Percentiles rank a stretch among this genome's conserved stretches.
Conservation (phyloP, 2,888 invertebrate genomes). For the Listrodromus nycthemerus region DNA sequence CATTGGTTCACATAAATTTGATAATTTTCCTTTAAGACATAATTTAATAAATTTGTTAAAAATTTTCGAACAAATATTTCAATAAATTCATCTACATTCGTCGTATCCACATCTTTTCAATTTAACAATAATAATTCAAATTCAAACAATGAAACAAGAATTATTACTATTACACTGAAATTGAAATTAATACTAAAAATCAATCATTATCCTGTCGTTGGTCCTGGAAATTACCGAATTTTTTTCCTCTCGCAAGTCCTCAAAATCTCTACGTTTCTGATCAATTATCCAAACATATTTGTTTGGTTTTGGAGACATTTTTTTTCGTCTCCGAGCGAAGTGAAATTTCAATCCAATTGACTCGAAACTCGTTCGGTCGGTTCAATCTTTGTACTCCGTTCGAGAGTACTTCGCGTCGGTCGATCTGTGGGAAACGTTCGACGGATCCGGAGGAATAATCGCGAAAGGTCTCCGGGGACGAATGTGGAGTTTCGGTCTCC, state of each 20-base stretch:
- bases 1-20: neutral
- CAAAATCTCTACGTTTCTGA: neutral
- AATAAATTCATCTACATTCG: no score
- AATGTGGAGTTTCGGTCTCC: slow-evolving; percentile 16
- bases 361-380: slow-evolving; percentile 10
- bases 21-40: neutral
- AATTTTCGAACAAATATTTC: no score
- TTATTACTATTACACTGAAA: no score
- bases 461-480: slow-evolving; percentile 36
- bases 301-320: neutral
- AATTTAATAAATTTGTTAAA: neutral
- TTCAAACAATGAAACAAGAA: neutral
- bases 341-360: slow-evolving; percentile 21
- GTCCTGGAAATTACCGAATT: neutral
- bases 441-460: slow-evolving; percentile 33
- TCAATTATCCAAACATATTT: neutral
- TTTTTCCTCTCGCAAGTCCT: neutral
- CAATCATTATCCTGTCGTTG: no score
- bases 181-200: no score
- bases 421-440: slow-evolving; percentile 43
- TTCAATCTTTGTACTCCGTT: slow-evolving; percentile 13
- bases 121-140: neutral
- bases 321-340: neutral
- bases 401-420: slow-evolving; percentile 7
- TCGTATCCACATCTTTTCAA: neutral